Base-by-base conservation (phyloP, 2,797 vertebrate species). In the Leptatherina wallacei region DNA sequence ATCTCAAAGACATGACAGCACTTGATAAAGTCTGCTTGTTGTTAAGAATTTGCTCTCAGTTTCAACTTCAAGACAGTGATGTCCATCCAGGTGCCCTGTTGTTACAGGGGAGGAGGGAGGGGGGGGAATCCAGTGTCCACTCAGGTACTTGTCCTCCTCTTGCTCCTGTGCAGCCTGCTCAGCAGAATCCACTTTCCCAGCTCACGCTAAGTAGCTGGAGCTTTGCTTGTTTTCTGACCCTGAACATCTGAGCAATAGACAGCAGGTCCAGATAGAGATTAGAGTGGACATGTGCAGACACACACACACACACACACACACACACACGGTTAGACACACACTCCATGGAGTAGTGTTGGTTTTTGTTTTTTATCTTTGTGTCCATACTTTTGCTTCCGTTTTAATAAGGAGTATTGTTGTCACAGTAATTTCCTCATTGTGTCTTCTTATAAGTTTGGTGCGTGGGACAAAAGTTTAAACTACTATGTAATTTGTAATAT, bases 101-200 rank as follows among this genome's bases (percentile, higher is more conserved):
- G n/a, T 27, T 54, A 27, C 22, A 16, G 16, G 29, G 30, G 29
- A 24, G 42, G 11, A 14, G 10, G 33, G 33, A 56, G 18, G 11
- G 18, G 11, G 7, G 40, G 20, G 42, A 36, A 36, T 30, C 38
- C 24, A 6, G 36, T 54, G 55, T 74, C 71, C 57, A 58, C 49
- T 64, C 57, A 67, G 74, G 65, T 51, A 0, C 66, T 42, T n/a
- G 65, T 83, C 51, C 42, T 70, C 81, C 55, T 78, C 66, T 29
- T 61, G 59, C 62, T 78, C 76, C 44, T 18, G 40, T 73, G 78
- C 77, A 85, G 76, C 75, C 79, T 64, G 81, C 65, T 86, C 71
- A 87, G 78, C 79, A 88, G 71, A 93, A 91, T 92, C 90, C 89
- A 91, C 89, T 89, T 89, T 88, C 82, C 73, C 78, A 83, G 91